phyloP scores from a whole-genome alignment of 2,888 invertebrate species.

The Archaeoteleia sp. region DNA sequence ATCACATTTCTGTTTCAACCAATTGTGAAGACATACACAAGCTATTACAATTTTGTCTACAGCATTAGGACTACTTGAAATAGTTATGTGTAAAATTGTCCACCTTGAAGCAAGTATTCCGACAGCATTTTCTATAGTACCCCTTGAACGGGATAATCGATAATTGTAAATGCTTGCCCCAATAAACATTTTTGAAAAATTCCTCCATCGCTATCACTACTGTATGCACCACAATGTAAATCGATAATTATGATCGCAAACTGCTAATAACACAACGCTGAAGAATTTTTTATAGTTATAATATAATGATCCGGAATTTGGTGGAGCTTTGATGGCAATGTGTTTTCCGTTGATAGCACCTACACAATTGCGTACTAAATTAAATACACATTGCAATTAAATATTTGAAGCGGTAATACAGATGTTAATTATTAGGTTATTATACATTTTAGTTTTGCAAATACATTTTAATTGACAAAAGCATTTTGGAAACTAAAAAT shows the following conservation, averaged over 20 bases:
- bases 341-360: conserved; percentile 45
- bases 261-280: conserved; percentile 34
- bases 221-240: too few relatives aligned
- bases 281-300: conserved; percentile 45
- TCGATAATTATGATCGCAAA: conserved; percentile 25
- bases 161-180: conserved; percentile 22
- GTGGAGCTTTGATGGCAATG: conserved; percentile 26
- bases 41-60: too few relatives aligned
- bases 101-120: conserved; percentile 29
- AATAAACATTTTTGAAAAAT: conserved; percentile 17
- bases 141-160: conserved; percentile 26
- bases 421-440: too few relatives aligned
- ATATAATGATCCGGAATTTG: conserved; percentile 32
- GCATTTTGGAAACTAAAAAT: too few relatives aligned
- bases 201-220: conserved; percentile 26
- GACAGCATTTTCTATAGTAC: conserved; percentile 33
- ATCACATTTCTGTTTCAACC: too few relatives aligned
- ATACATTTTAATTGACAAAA: too few relatives aligned
- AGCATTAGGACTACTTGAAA: too few relatives aligned
- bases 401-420: too few relatives aligned
- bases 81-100: conserved; percentile 20
- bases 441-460: too few relatives aligned
- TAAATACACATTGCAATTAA: too few relatives aligned
- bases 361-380: conserved; percentile 38
- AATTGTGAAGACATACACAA: too few relatives aligned